Evolutionary conservation across 2,888 invertebrate genomes (phyloP).

Genomic region (Diaphora mendica): DNA sequence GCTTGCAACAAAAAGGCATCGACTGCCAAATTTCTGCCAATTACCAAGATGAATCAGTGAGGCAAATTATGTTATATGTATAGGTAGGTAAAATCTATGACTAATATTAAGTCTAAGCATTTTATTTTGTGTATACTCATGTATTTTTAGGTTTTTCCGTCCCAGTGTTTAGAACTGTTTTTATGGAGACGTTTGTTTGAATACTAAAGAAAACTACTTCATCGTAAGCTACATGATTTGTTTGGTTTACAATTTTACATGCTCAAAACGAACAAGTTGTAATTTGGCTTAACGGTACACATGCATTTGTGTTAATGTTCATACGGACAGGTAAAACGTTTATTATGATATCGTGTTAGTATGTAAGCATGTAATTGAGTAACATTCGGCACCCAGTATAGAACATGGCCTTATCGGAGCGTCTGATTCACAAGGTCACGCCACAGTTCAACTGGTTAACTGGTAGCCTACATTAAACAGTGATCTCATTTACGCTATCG

Average conservation of each 20-base stretch:
- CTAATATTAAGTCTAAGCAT: not conserved
- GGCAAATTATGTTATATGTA: not conserved
- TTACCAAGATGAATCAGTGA: not conserved
- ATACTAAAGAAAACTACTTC: no score
- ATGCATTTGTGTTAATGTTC: constrained; percentile 9
- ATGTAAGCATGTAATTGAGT: constrained; percentile 39
- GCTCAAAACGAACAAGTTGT: not conserved
- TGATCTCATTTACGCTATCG: constrained; percentile 75
- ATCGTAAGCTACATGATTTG: not conserved
- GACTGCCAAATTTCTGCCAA: no score
- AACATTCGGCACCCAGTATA: constrained; percentile 62
- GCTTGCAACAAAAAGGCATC: not conserved
- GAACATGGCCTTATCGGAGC: constrained; percentile 74
- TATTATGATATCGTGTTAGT: constrained; percentile 33
- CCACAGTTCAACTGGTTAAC: constrained; percentile 76
- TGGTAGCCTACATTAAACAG: constrained; percentile 71
- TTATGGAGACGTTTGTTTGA: no score
- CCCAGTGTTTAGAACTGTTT: no score
- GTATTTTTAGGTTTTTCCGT: no score
- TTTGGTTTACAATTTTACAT: not conserved
- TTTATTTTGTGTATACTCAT: not conserved
- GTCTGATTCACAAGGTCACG: constrained; percentile 82
- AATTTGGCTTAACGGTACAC: not conserved
- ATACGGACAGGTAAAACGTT: constrained; percentile 29
- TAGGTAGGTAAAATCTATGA: not conserved